Conservation (phyloP, 2,888 invertebrate species). For the Leistus spinibarbis region DNA sequence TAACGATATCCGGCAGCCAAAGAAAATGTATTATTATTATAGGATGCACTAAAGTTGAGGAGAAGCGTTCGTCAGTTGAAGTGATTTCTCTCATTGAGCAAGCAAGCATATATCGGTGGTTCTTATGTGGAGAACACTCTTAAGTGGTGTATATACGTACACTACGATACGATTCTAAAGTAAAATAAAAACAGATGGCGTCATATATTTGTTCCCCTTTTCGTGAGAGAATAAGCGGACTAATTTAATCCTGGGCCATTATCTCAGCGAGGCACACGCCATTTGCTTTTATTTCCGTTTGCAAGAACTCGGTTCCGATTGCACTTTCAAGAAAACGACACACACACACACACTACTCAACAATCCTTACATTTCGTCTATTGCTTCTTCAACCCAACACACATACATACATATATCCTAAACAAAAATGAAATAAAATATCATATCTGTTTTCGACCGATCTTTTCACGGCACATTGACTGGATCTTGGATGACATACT, state of each 20-base stretch:
- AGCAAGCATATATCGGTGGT: not conserved
- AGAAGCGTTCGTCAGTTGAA: too few species aligned
- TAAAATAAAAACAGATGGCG: conserved; percentile 54
- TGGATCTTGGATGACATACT: too few species aligned
- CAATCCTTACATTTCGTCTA: not conserved
- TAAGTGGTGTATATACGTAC: conserved; percentile 40
- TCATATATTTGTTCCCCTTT: conserved; percentile 50
- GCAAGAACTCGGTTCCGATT: conserved; percentile 50
- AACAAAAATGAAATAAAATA: not conserved
- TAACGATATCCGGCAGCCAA: not conserved
- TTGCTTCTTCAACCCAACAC: not conserved
- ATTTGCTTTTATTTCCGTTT: conserved; percentile 54
- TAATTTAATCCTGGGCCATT: conserved; percentile 54
- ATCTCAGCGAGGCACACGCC: conserved; percentile 51
- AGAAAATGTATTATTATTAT: not conserved
- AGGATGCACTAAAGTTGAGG: not conserved
- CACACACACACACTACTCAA: not conserved
- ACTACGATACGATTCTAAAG: conserved; percentile 42
- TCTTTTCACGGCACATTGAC: too few species aligned
- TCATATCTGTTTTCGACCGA: too few species aligned
- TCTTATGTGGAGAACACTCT: conserved; percentile 7
- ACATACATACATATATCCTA: not conserved
- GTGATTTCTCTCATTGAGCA: not conserved
- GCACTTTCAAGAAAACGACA: conserved; percentile 39
- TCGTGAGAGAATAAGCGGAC: conserved; percentile 48